phyloP scores from a whole-genome alignment of 1,140 invertebrate genomes.

The Sweltsa coloradensis region DNA sequence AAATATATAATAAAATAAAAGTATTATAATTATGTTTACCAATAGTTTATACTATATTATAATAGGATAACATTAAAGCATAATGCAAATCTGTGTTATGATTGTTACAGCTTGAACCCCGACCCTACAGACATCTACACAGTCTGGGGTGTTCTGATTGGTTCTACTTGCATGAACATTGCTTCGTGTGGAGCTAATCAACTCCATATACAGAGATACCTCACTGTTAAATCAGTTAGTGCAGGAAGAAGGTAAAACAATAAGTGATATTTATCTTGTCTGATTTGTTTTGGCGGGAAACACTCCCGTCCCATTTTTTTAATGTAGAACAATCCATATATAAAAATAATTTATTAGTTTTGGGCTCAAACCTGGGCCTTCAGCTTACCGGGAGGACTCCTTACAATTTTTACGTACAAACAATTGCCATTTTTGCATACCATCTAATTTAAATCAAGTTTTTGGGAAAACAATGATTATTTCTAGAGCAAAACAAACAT shows the following conservation, averaged over 20 bases:
- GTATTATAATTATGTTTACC: no score
- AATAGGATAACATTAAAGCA: background rate
- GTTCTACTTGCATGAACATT: conserved; percentile 31
- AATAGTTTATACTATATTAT: background rate
- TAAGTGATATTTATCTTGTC: background rate
- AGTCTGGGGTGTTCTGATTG: conserved; percentile 34
- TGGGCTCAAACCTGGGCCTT: no score
- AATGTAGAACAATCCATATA: no score
- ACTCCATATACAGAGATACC: conserved; percentile 42
- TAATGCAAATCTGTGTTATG: background rate
- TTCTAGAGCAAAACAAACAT: no score
- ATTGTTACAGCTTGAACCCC: conserved; percentile 25
- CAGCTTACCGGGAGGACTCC: no score
- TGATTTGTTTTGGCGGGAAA: conserved; percentile 5
- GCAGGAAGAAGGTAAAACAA: conserved; percentile 32
- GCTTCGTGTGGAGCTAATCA: conserved; percentile 44
- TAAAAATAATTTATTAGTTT: no score
- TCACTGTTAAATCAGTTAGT: conserved; percentile 33
- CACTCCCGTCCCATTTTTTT: no score
- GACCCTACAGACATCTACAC: conserved; percentile 34
- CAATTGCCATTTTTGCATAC: no score
- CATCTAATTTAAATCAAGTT: no score
- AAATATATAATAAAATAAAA: background rate
- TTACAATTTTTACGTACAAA: no score
- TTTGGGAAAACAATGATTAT: no score